Evolutionary conservation across 1,140 invertebrate genomes (phyloP), one percentile per base, ranked within the genome.

Genomic region (Acyrthosiphon pisum): DNA sequence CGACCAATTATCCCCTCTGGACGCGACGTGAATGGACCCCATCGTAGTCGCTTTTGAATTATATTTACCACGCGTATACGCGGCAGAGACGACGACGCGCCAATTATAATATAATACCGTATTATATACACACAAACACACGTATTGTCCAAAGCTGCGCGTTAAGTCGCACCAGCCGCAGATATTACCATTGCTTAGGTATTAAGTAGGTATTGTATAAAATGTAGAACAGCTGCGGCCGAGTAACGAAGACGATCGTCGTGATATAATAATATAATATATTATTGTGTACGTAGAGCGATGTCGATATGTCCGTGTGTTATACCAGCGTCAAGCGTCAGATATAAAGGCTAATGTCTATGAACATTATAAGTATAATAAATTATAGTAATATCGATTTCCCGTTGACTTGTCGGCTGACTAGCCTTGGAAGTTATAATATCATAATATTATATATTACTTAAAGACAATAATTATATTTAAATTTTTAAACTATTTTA

Each of bases 1-100:
- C 76, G 91, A 86, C 91, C 91, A 93, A 93, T 93, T 93, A 93
- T 93, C 81, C 91, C 81, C 91, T 93, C 22, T 84, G 81, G 44
- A 86, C n/a, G 76, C 53, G 76, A 50, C n/a, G 46, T 84, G 76
- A 50, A 92, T 53, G 44, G 91, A 48, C 46, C 83, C 41, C 60
- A 41, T 46, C 46, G 48, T 93, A 37, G 91, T 50, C 91, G 81
- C 81, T 93, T 93, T 93, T 93, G 91, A 93, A 93, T 93, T 93
- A 93, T 93, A 93, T 93, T 93, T 93, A 93, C 50, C 81, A 56
- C 81, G 46, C 76, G 46, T 83, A 50, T 22, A 53, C 91, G 91
- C 87, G 87, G 48, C 48, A n/a, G 48, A 88, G 35, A 44, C 46
- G 50, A 89, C 35, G 22, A 37, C 20, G 84, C 84, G 22, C 76